Base-by-base conservation (phyloP, 2,888 invertebrate genomes). In the Lithophane socia region DNA sequence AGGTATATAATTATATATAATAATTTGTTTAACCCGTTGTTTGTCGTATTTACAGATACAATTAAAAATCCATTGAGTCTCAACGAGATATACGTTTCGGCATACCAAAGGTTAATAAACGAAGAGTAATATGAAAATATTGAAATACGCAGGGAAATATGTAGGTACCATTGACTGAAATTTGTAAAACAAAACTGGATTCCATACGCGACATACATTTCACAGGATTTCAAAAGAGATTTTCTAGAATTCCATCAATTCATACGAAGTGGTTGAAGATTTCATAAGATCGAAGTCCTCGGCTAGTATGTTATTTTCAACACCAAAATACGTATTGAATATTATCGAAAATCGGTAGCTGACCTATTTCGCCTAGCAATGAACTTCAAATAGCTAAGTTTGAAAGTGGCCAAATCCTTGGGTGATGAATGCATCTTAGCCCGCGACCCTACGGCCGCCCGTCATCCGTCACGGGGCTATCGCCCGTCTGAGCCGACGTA, bases 381-480 rank as follows among this genome's bases (percentile, higher is more conserved):
- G 24, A 69, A 69, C 8, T 73, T 67, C 52, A 79, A 86, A 84
- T 82, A 76, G 37, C 68, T 16, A 83, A 83, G 80, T 87, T 84
- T 80, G 82, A 80, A 88, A 85, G 84, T 83, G 84, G 80, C 73
- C 82, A 89, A 90, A 88, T 90, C 86, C 79, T 82, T 82, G 85
- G 80, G 90, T 95, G 94, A 95, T 93, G 93, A 92, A 95, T 95
- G 94, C 94, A 94, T 84, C 83, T 74, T 83, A 90, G 64, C 84
- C 84, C 88, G 85, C 91, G 94, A 93, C 94, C 93, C 90, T 90
- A 87, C 82, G 83, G 84, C 89, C 92, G 85, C 88, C 84, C 90
- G 88, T 92, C 94, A 95, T 95, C 92, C 91, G 95, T 95, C 95
- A 95, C 92, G 86, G 86, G 88, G 87, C 91, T 92, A 92, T 92